Evolutionary conservation across 30 jellyfish, hydroid and myxozoan species (phyloP).

Genomic region (Calvadosia cruxmelitensis): DNA sequence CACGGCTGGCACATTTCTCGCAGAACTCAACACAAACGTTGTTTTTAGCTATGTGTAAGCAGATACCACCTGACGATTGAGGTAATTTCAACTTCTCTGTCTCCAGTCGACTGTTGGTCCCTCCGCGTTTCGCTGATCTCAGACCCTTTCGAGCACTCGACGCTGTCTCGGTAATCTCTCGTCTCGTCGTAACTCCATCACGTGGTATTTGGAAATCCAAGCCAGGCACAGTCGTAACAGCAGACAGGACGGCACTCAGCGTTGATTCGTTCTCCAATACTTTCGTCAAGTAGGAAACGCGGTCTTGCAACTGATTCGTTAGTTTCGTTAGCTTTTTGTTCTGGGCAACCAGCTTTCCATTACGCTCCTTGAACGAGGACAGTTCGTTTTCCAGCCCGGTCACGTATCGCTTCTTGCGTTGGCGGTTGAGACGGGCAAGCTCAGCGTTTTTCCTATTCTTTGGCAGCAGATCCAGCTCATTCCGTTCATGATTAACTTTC

Average conservation of each 20-base stretch:
- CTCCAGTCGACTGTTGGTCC: too few relatives aligned
- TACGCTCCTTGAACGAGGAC: background rate
- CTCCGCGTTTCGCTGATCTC: background rate
- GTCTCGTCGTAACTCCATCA: background rate
- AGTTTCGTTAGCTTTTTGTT: background rate
- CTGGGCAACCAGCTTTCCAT: background rate
- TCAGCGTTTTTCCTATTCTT: background rate
- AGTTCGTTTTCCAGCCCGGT: background rate
- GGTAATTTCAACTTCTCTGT: too few relatives aligned
- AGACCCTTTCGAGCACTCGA: background rate
- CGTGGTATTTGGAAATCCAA: background rate
- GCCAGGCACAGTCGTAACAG: background rate
- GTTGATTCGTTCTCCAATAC: background rate
- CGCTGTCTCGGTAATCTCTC: background rate
- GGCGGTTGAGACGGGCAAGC: background rate
- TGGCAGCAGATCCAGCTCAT: background rate
- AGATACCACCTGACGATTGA: constrained; percentile 1
- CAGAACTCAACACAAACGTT: background rate
- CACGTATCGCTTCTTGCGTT: background rate
- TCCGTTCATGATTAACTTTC: background rate
- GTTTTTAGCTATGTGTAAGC: background rate
- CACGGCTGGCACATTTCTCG: background rate
- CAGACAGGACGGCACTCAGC: background rate
- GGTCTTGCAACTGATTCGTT: background rate
- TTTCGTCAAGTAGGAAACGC: background rate